phyloP scores from a whole-genome alignment of 2,113 vertebrate genomes.

The Triplophysa dalaica region DNA sequence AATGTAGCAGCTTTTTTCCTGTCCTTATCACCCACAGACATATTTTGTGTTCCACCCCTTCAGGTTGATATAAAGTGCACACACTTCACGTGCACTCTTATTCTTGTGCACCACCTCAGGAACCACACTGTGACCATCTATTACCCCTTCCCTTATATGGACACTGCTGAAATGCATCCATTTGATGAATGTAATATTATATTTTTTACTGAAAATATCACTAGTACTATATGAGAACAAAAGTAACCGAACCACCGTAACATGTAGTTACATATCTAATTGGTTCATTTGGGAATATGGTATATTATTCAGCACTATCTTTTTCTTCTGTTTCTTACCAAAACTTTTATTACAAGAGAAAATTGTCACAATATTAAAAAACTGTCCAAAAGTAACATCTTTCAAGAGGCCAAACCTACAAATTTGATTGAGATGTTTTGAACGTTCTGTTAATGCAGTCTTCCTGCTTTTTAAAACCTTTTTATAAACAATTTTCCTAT shows the following conservation, averaged over 20 bases:
- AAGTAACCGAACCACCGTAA: not conserved
- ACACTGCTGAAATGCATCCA: not conserved
- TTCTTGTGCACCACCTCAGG: slow-evolving; percentile 3
- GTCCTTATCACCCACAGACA: slow-evolving; percentile 71
- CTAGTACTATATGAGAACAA: not conserved
- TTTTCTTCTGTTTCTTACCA: too few relatives aligned
- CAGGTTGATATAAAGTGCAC: not conserved
- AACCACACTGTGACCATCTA: slow-evolving; percentile 15
- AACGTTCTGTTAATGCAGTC: not conserved
- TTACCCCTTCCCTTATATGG: not conserved
- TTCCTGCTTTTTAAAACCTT: not conserved
- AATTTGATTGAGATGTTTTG: not conserved
- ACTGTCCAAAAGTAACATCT: too few relatives aligned
- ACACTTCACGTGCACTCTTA: slow-evolving; percentile 22
- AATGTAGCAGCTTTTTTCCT: slow-evolving; percentile 62
- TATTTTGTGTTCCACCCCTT: slow-evolving; percentile 66
- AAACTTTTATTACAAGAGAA: too few relatives aligned
- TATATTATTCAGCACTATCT: too few relatives aligned
- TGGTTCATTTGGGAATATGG: too few relatives aligned
- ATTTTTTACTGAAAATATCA: not conserved
- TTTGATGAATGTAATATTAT: not conserved
- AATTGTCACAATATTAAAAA: too few relatives aligned
- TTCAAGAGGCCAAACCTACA: not conserved
- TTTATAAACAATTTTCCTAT: not conserved
- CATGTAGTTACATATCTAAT: too few relatives aligned